These are phyloP conservation scores for Rachycentron canadum DNA, from an alignment of 2,797 vertebrate genomes.

Conservation along the genomic window DNA sequence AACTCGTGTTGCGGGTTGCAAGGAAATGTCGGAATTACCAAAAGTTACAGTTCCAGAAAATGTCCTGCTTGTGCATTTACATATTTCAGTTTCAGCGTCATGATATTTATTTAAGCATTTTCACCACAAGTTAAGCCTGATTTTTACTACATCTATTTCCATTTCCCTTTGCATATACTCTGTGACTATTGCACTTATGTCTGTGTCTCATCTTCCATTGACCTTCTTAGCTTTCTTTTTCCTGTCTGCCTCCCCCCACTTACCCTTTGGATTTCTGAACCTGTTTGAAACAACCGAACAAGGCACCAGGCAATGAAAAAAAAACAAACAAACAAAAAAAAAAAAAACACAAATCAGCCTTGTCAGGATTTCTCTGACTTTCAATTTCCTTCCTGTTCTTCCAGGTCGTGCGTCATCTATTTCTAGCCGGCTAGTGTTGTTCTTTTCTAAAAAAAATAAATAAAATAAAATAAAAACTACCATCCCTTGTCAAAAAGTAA, in stretches of 20 bases:
- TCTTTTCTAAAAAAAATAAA: conserved; percentile 11
- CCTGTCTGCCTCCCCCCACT: conserved; percentile 23
- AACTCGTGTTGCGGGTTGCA: conserved; percentile 3
- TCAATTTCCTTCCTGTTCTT: conserved; percentile 43
- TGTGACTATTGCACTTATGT: background rate
- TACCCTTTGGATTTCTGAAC: conserved; percentile 38
- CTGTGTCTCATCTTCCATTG: conserved; percentile 23
- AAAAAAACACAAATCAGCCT: conserved; percentile 41
- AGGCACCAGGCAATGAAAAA: conserved; percentile 47
- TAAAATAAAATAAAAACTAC: too few species aligned
- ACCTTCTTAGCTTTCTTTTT: conserved; percentile 33
- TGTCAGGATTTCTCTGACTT: conserved; percentile 52
- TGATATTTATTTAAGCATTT: background rate
- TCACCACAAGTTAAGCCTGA: background rate
- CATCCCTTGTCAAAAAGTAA: background rate
- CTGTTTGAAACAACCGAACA: conserved; percentile 54
- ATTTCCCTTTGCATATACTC: background rate
- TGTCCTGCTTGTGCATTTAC: background rate
- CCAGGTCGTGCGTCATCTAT: conserved; percentile 29
- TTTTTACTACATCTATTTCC: background rate
- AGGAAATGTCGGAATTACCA: background rate
- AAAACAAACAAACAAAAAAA: background rate
- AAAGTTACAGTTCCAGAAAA: conserved; percentile 12
- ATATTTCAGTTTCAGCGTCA: conserved; percentile 21
- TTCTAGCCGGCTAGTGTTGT: conserved; percentile 22